These are phyloP conservation scores for Latrodectus elegans DNA, from an alignment of 2,888 invertebrate species.

Conservation along the genomic window DNA sequence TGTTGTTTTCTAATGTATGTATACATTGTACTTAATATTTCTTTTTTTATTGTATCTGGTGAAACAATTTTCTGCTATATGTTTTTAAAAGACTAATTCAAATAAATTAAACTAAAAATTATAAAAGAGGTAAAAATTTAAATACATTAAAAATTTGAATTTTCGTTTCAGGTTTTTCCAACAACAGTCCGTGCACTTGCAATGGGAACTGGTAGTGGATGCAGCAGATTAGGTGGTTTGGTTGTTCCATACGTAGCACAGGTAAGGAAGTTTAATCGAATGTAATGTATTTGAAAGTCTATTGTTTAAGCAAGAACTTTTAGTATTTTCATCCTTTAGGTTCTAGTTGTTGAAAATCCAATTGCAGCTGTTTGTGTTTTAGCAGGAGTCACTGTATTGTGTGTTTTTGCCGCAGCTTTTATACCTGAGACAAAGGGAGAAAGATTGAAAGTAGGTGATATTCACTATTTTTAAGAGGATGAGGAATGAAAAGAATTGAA, in stretches of 20 bases:
- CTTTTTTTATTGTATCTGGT: no score
- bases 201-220: slow-evolving; percentile 19
- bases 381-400: neutral
- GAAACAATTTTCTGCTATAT: no score
- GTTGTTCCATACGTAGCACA: slow-evolving; percentile 25
- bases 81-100: no score
- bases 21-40: no score
- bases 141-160: no score
- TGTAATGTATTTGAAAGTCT: neutral
- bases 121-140: no score
- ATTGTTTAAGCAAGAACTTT: neutral
- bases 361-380: neutral
- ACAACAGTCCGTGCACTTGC: slow-evolving; percentile 23
- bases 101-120: no score
- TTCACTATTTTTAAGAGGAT: no score
- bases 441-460: neutral
- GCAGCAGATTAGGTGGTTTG: slow-evolving; percentile 14
- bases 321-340: slow-evolving; percentile 2
- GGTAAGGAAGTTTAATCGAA: neutral
- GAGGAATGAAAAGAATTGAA: no score
- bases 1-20: no score
- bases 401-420: neutral
- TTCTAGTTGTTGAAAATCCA: neutral
- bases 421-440: neutral
- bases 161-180: slow-evolving; percentile 29